Conservation (phyloP, 2,888 invertebrate species). For the Chorisops tibialis region DNA sequence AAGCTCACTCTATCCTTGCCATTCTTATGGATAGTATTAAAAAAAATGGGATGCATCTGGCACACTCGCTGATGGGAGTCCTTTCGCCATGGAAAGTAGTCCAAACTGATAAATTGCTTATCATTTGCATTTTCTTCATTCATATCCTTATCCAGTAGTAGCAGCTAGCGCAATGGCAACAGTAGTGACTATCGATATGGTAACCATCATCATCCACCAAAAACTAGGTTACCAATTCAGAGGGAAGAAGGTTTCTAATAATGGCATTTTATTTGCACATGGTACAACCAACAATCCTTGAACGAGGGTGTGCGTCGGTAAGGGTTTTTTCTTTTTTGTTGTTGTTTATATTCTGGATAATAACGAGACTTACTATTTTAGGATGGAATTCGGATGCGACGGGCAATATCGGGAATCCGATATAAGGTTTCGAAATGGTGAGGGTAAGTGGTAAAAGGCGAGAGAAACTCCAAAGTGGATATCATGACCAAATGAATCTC, state of each 20-base stretch:
- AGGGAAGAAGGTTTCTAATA: too few species aligned
- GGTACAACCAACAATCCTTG: too few species aligned
- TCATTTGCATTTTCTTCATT: neutral
- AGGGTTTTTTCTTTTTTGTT: too few species aligned
- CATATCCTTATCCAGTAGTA: too few species aligned
- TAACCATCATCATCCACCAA: too few species aligned
- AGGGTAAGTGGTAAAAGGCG: neutral
- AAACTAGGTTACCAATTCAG: too few species aligned
- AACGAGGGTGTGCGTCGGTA: too few species aligned
- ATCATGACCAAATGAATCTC: neutral
- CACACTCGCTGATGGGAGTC: neutral
- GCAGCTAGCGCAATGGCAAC: too few species aligned
- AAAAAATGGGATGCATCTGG: neutral
- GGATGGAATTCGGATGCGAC: neutral
- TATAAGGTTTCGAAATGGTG: neutral
- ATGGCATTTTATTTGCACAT: too few species aligned
- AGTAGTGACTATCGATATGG: too few species aligned
- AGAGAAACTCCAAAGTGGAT: neutral
- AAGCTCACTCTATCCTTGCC: neutral
- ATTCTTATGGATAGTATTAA: neutral
- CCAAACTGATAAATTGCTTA: constrained; percentile 3
- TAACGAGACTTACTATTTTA: too few species aligned
- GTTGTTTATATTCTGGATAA: too few species aligned
- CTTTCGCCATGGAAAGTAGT: neutral
- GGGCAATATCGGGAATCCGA: neutral